These are phyloP conservation scores for Achlya flavicornis DNA, from an alignment of 2,888 invertebrate species.

Conservation along the genomic window DNA sequence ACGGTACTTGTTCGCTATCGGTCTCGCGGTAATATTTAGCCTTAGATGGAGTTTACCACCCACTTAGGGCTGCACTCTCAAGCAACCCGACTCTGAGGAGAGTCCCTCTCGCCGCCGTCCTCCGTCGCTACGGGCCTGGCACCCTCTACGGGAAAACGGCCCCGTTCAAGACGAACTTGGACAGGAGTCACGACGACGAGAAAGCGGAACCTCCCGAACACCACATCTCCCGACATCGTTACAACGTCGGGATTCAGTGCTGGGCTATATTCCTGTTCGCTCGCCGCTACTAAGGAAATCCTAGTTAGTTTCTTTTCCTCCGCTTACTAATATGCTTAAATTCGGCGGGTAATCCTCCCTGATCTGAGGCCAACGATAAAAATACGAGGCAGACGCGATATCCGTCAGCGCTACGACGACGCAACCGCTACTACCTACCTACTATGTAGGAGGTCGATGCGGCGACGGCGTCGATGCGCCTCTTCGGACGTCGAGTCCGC, in stretches of 20 bases:
- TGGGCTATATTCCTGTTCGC: conserved; percentile 79
- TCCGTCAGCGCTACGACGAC: conserved; percentile 29
- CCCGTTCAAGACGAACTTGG: too few species aligned
- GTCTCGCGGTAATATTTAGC: conserved; percentile 86
- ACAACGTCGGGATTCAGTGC: conserved; percentile 79
- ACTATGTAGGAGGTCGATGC: neutral
- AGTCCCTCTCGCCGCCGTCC: too few species aligned
- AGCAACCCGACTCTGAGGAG: conserved; percentile 84
- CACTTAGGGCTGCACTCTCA: conserved; percentile 85
- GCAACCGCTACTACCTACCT: conserved; percentile 46
- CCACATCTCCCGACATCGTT: conserved; percentile 75
- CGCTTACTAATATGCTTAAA: conserved; percentile 88
- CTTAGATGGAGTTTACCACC: conserved; percentile 85
- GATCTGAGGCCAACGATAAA: too few species aligned
- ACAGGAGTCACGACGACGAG: conserved; percentile 51
- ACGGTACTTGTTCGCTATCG: conserved; percentile 87
- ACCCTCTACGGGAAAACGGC: too few species aligned
- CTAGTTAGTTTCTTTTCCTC: conserved; percentile 86
- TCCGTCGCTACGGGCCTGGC: too few species aligned
- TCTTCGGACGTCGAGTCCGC: conserved; percentile 34
- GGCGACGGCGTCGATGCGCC: conserved; percentile 35
- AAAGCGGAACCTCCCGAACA: conserved; percentile 75
- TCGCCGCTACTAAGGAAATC: conserved; percentile 64
- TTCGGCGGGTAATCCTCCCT: conserved; percentile 79
- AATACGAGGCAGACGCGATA: too few species aligned